Conservation (phyloP, 2,888 invertebrate species). For the Orthosia cruda region DNA sequence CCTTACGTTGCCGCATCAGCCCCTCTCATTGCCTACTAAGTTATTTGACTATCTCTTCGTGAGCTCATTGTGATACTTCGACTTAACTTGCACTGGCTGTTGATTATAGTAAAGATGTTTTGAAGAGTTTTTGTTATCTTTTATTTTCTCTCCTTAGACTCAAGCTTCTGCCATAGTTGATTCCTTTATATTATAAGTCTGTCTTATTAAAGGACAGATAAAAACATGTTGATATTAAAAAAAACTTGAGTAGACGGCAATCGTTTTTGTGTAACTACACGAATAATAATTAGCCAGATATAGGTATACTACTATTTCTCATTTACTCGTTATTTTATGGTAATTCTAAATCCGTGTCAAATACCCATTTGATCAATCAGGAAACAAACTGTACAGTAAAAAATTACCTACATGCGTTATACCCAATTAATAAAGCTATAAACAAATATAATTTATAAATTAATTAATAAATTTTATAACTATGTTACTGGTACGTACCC, state of each 20-base stretch:
- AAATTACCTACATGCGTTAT: background rate
- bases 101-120: constrained; percentile 52
- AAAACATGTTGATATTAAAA: background rate
- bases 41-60: constrained; percentile 12
- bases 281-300: background rate
- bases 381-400: background rate
- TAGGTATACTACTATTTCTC: background rate
- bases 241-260: background rate
- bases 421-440: constrained; percentile 22
- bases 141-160: background rate
- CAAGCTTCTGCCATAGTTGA: background rate
- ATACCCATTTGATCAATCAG: constrained; percentile 7
- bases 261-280: background rate
- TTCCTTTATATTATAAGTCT: background rate
- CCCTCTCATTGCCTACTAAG: constrained; percentile 74
- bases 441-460: constrained; percentile 11
- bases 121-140: constrained; percentile 38
- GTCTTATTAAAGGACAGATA: background rate
- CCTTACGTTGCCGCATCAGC: constrained; percentile 69
- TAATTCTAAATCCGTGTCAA: background rate
- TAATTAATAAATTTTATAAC: background rate
- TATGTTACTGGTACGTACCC: background rate
- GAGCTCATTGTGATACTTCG: constrained; percentile 74
- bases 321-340: background rate
- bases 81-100: constrained; percentile 65